A percentile compares a stretch with the other conserved stretches of the same genome.
These are phyloP conservation scores for Phortica okadai DNA, from an alignment of 2,888 invertebrate species.

Conservation along the genomic window DNA sequence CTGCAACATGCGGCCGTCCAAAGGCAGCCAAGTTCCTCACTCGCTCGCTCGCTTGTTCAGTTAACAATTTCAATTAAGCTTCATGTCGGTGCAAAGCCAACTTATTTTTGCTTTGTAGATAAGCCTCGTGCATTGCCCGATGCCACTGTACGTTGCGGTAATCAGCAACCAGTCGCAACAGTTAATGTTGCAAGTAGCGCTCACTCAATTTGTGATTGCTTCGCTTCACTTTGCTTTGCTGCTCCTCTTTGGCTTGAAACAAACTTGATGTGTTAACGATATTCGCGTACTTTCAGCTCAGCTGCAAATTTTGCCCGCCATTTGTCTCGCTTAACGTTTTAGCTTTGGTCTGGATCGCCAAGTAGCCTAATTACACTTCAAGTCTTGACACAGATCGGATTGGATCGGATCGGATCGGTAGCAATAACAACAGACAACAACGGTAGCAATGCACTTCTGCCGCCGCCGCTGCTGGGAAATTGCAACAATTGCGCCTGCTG, in stretches of 20 bases:
- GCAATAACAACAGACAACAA: background rate
- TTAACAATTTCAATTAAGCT: slow-evolving; percentile 65
- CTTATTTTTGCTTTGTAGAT: slow-evolving; percentile 4
- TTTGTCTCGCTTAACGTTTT: slow-evolving; percentile 14
- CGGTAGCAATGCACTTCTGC: background rate
- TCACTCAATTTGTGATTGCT: slow-evolving; percentile 16
- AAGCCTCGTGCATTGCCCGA: slow-evolving; percentile 13
- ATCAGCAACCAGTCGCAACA: slow-evolving; percentile 6
- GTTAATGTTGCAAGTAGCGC: slow-evolving; percentile 35
- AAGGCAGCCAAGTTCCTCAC: background rate
- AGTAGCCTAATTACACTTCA: slow-evolving; percentile 69
- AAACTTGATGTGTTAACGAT: slow-evolving; percentile 62
- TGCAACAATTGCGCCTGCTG: slow-evolving; percentile 4
- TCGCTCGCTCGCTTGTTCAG: background rate
- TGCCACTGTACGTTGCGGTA: slow-evolving; percentile 36
- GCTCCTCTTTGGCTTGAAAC: slow-evolving; percentile 8
- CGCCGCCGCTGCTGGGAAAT: background rate
- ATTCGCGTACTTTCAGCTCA: slow-evolving; percentile 62
- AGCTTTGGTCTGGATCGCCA: slow-evolving; percentile 39
- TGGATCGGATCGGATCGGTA: slow-evolving; percentile 61
- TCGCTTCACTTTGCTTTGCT: background rate
- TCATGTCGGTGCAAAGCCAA: slow-evolving; percentile 53
- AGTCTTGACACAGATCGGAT: slow-evolving; percentile 49
- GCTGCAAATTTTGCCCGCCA: slow-evolving; percentile 39
- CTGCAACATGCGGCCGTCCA: slow-evolving; percentile 12